Evolutionary conservation across 2,888 invertebrate genomes (phyloP).

Genomic region (Pilophorus perplexus): DNA sequence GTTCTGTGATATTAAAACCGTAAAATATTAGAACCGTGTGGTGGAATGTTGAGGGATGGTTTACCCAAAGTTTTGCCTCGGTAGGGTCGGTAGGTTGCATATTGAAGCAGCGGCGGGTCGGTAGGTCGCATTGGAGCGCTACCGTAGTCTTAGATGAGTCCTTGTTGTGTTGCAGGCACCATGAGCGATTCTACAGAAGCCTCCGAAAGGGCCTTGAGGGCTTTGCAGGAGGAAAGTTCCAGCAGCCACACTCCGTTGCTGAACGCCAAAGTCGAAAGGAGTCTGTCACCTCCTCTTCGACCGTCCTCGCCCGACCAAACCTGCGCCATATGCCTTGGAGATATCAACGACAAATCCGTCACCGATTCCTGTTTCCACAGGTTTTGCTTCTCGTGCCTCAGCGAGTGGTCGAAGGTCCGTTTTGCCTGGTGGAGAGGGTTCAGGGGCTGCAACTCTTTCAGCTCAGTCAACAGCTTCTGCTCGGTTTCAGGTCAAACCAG

Average conservation of each 20-base stretch:
- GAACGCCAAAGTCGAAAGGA: constrained; percentile 12
- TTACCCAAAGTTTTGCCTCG: no score
- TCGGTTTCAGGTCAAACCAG: constrained; percentile 72
- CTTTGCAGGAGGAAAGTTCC: constrained; percentile 8
- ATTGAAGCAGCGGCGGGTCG: no score
- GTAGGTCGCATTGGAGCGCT: no score
- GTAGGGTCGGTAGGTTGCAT: no score
- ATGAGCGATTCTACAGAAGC: constrained; percentile 28
- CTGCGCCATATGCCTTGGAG: constrained; percentile 89
- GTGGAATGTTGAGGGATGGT: no score
- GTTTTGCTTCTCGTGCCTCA: constrained; percentile 88
- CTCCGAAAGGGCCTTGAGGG: constrained; percentile 19
- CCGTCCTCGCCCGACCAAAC: constrained; percentile 73
- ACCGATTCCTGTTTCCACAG: constrained; percentile 90
- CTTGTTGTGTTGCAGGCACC: no score
- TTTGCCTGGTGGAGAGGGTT: no score
- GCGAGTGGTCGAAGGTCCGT: constrained; percentile 85
- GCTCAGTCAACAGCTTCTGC: background rate
- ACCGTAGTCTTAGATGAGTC: no score
- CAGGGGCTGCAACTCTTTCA: background rate
- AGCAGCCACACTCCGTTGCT: constrained; percentile 11
- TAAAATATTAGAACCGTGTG: no score
- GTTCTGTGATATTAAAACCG: no score
- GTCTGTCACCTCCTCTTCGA: constrained; percentile 51
- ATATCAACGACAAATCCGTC: constrained; percentile 82